Evolutionary conservation across 2,797 vertebrate genomes (phyloP), one percentile per base, ranked within the genome.

Genomic region (Oreochromis mossambicus): DNA sequence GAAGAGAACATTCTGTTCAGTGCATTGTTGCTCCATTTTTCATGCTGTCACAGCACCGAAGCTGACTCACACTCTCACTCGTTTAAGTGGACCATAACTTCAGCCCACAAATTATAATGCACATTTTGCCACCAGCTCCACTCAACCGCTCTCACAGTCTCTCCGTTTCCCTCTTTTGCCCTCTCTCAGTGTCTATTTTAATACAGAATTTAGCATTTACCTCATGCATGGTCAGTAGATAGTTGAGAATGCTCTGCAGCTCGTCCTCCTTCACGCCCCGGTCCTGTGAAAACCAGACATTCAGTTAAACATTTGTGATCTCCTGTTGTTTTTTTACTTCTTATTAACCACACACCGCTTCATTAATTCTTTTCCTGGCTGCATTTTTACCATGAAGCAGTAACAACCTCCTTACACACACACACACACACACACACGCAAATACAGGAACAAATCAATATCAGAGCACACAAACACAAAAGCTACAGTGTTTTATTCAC

Each of bases 211-310:
- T 12, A 46, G 38, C 41, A 21, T 88, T 87, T 97, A 99, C 98
- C 98, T 99, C 98, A 26, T 99, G 98, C 98, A 99, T 99, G 85
- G 98, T 99, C 94, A 99, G 87, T 77, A 99, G 95, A 93, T 99
- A 99, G 96, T 99, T 99, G 89, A 99, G 95, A 86, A 99, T 98
- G 93, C 99, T 99, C 95, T 99, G 99, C n/a, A 99, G 96, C 94
- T 99, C 99, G 83, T 99, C 99, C 95, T 99, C 99, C 93, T 99
- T 99, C 84, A 99, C 98, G 3, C 99, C 98, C 80, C 99, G 97
- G 93, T 99, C 99, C 99, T 99, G 88, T 21, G 54, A 82, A 24
- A 80, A 58, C 79, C 29, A 79, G 7, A 38, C 13, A n/a, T 55
- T 83, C 8, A 89, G 4, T 17, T 13, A 68, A 55, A 56, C 24